phyloP scores from a whole-genome alignment of 2,888 invertebrate species.

The Acleris emargana region DNA sequence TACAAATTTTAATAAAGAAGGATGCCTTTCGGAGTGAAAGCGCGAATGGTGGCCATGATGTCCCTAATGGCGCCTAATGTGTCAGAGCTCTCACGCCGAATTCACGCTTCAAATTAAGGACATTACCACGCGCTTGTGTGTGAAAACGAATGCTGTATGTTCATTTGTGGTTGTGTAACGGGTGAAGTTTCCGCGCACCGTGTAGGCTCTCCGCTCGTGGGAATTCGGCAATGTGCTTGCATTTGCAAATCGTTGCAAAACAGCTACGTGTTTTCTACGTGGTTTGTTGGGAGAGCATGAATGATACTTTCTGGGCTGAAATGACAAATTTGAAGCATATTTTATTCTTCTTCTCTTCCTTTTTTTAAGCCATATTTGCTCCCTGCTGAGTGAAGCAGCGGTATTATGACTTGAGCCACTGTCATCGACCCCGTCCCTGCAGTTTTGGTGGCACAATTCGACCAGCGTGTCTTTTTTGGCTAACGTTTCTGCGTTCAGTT shows the following conservation, averaged over 20 bases:
- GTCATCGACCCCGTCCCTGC: too few species aligned
- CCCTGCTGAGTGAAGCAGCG: too few species aligned
- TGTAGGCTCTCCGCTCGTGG: constrained; percentile 31
- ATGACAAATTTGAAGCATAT: background rate
- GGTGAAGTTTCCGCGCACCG: constrained; percentile 29
- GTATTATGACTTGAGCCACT: too few species aligned
- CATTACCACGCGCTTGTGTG: constrained; percentile 34
- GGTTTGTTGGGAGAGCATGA: background rate
- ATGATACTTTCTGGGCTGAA: background rate
- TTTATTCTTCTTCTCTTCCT: background rate
- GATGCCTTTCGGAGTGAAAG: constrained; percentile 43
- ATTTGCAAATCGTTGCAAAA: constrained; percentile 35
- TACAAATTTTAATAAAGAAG: constrained; percentile 44
- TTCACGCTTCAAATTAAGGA: constrained; percentile 41
- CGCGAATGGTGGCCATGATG: constrained; percentile 47
- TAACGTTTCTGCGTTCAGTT: too few species aligned
- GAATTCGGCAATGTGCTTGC: constrained; percentile 35
- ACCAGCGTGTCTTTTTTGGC: too few species aligned
- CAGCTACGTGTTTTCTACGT: constrained; percentile 6
- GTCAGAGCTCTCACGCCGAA: constrained; percentile 45
- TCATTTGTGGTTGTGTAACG: constrained; percentile 32
- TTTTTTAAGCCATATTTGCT: too few species aligned
- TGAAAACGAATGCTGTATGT: constrained; percentile 13
- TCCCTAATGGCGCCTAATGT: constrained; percentile 50
- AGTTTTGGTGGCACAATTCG: too few species aligned